These are phyloP conservation scores for Calypte anna DNA, from an alignment of 2,113 vertebrate species.

Conservation along the genomic window DNA sequence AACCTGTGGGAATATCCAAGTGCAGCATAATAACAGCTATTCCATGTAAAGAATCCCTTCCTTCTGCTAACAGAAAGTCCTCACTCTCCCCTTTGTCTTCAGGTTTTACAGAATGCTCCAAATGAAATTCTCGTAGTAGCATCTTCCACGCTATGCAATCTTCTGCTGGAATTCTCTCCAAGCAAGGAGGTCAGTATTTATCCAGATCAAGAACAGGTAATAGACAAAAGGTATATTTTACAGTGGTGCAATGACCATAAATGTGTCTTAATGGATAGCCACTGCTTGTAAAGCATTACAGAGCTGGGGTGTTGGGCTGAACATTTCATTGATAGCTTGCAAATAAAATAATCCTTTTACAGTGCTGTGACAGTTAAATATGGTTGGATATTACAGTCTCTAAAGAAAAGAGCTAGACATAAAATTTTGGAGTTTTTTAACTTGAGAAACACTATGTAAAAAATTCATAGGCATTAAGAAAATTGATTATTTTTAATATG, in stretches of 20 bases:
- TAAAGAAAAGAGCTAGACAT: not conserved
- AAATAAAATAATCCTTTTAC: not conserved
- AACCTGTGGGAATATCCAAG: not conserved
- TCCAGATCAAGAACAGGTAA: not conserved
- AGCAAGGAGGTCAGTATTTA: constrained; percentile 93
- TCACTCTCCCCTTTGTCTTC: not conserved
- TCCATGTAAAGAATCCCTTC: not conserved
- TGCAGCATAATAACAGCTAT: not conserved
- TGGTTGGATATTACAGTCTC: not conserved
- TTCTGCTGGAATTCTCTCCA: constrained; percentile 97
- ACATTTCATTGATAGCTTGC: not conserved
- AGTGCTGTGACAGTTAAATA: not conserved
- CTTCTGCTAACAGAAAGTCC: not conserved
- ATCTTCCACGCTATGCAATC: constrained; percentile 98
- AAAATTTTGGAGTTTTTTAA: not conserved
- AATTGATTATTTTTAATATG: not conserved
- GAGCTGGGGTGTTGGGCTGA: not conserved
- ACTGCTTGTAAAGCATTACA: not conserved
- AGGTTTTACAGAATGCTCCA: constrained; percentile 98
- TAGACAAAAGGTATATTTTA: not conserved
- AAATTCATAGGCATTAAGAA: not conserved
- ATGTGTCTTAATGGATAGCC: not conserved
- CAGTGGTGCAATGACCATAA: not conserved
- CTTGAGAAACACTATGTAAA: not conserved
- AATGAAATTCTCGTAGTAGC: constrained; percentile 98